Evolutionary conservation across 2,797 vertebrate species (phyloP).

Genomic region (Sternotherus odoratus): DNA sequence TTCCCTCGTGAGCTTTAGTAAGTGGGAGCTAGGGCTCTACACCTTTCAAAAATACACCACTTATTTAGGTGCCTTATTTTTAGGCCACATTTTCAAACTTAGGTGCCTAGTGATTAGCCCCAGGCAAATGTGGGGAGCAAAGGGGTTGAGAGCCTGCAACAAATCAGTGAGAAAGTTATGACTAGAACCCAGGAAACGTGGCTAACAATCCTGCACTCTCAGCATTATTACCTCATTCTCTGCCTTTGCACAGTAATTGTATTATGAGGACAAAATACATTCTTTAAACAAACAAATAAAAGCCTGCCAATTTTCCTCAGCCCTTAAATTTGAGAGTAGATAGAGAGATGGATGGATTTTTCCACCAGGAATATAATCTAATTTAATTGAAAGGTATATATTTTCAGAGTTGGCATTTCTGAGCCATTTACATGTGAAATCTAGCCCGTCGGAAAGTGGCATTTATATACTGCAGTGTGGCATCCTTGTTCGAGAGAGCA

Average conservation of each 20-base stretch:
- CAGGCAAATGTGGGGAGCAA: background rate
- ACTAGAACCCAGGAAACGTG: too few relatives aligned
- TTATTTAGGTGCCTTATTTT: too few relatives aligned
- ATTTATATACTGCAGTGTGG: constrained; percentile 64
- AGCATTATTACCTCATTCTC: background rate
- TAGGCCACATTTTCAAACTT: background rate
- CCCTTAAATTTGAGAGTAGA: background rate
- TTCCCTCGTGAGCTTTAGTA: background rate
- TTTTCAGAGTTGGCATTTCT: constrained; percentile 65
- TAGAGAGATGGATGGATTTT: background rate
- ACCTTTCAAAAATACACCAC: too few relatives aligned
- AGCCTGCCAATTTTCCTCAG: background rate
- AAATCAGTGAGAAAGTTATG: background rate
- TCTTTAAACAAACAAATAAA: background rate
- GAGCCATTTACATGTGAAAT: constrained; percentile 42
- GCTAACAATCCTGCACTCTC: background rate
- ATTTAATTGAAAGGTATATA: constrained; percentile 48
- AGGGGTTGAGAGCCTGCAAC: too few relatives aligned
- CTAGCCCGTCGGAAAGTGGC: constrained; percentile 57
- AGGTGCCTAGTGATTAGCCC: background rate
- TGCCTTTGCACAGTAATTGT: background rate
- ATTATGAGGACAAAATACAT: background rate
- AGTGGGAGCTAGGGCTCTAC: too few relatives aligned
- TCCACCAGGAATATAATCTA: constrained; percentile 24
- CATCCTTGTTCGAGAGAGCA: constrained; percentile 23